phyloP scores from a whole-genome alignment of 2,113 vertebrate species.

The Polyodon spathula region DNA sequence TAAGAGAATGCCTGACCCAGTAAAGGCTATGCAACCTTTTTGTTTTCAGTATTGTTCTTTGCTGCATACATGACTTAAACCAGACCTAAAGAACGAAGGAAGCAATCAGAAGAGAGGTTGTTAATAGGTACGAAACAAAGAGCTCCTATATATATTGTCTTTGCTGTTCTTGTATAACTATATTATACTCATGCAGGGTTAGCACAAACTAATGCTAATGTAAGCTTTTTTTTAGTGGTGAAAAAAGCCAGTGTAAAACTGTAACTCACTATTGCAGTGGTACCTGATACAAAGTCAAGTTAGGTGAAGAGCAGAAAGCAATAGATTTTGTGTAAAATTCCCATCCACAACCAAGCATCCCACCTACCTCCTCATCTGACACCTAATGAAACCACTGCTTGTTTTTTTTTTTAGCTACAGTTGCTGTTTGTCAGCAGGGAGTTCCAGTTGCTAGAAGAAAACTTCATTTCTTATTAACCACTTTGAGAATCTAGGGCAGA shows the following conservation, averaged over 20 bases:
- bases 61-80: neutral
- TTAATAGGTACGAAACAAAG: conserved; percentile 2
- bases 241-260: no score
- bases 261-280: no score
- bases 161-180: no score
- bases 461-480: neutral
- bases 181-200: no score
- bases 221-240: no score
- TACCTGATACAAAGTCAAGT: no score
- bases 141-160: neutral
- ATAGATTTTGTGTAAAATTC: neutral
- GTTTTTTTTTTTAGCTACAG: neutral
- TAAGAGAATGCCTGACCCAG: neutral
- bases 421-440: neutral
- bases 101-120: neutral
- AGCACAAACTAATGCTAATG: no score
- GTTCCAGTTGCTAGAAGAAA: neutral
- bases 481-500: neutral
- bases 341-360: neutral
- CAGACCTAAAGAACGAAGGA: no score
- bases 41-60: neutral
- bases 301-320: no score
- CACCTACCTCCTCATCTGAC: neutral
- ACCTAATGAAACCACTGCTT: neutral
- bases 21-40: neutral